Evolutionary conservation across 2,888 invertebrate species (phyloP).

Genomic region (Eurytoma adleriae): DNA sequence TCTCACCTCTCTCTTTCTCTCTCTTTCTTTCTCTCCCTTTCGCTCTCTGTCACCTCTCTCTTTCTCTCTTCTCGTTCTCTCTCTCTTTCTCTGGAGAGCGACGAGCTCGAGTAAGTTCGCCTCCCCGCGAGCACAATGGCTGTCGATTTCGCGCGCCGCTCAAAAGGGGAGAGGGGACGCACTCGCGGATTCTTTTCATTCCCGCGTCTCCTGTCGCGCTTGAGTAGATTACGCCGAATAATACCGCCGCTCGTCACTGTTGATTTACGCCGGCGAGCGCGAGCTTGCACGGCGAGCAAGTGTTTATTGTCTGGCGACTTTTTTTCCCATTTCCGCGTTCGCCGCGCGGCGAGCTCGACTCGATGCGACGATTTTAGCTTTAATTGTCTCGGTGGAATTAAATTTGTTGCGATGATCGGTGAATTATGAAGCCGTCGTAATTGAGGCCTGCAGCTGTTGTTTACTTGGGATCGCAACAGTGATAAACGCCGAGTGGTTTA

Average conservation of each 20-base stretch:
- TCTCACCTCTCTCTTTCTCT: no score
- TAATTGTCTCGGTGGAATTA: no score
- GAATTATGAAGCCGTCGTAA: no score
- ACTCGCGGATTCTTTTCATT: slow-evolving; percentile 31
- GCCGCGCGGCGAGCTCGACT: no score
- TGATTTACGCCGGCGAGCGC: background rate
- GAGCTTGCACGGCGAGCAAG: background rate
- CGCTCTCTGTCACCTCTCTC: background rate
- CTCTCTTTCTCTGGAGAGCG: background rate
- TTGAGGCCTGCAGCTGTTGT: no score
- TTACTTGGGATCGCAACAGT: no score
- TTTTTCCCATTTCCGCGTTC: no score
- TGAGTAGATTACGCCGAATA: slow-evolving; percentile 33
- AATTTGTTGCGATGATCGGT: no score
- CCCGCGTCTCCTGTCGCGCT: background rate
- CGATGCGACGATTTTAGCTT: no score
- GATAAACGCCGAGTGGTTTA: no score
- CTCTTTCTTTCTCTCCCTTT: no score
- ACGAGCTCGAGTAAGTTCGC: slow-evolving; percentile 12
- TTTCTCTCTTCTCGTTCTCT: background rate
- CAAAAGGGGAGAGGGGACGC: slow-evolving; percentile 7
- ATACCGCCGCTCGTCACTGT: slow-evolving; percentile 1
- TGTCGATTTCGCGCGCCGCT: slow-evolving; percentile 15
- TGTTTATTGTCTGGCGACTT: no score
- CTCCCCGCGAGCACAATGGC: slow-evolving; percentile 11